phyloP scores from a whole-genome alignment of 2,888 invertebrate genomes.

The Pseudococcus viburni region DNA sequence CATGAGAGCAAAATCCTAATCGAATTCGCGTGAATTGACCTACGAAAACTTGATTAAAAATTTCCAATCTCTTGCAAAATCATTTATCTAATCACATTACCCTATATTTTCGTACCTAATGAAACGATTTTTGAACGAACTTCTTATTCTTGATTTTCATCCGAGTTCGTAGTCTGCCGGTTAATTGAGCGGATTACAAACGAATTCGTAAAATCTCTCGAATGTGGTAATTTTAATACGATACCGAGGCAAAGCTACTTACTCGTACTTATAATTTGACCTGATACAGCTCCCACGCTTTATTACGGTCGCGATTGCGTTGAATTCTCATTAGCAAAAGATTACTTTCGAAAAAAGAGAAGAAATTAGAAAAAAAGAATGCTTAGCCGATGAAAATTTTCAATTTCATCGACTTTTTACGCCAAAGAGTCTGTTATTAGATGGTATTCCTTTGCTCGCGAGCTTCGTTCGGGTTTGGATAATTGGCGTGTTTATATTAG shows the following conservation, averaged over 20 bases:
- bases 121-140: no score
- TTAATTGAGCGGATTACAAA: constrained; percentile 11
- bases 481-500: constrained; percentile 39
- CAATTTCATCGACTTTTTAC: constrained; percentile 7
- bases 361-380: background rate
- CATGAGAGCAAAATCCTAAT: no score
- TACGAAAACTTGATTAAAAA: no score
- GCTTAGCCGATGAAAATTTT: constrained; percentile 4
- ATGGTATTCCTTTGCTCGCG: background rate
- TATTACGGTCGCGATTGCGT: background rate
- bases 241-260: background rate
- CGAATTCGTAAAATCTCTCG: background rate
- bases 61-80: no score
- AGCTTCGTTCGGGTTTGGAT: background rate
- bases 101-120: no score
- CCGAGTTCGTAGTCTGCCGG: background rate
- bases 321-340: constrained; percentile 9
- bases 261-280: background rate
- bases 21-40: no score
- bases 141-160: no score
- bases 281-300: background rate
- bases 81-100: no score
- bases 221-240: background rate
- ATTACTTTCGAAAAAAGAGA: background rate
- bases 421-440: background rate